Percentiles rank a stretch among this genome's conserved stretches.
These are phyloP conservation scores for Trilocha varians DNA, from an alignment of 2,888 invertebrate species.

Conservation along the genomic window DNA sequence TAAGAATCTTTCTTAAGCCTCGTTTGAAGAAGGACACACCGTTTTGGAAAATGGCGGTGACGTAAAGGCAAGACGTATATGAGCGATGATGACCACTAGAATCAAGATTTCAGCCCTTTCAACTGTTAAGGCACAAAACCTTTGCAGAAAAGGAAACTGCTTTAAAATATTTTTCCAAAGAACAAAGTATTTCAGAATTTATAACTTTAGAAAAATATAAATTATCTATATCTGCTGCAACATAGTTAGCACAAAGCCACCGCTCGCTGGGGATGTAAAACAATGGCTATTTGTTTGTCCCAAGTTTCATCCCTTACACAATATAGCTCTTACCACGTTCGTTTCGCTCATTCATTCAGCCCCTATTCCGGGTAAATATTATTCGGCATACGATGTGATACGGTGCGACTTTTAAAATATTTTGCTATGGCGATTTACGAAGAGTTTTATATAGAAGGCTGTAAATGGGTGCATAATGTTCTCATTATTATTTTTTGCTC, in stretches of 20 bases:
- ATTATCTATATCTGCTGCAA: background rate
- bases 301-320: constrained; percentile 53
- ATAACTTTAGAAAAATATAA: background rate
- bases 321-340: constrained; percentile 44
- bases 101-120: too few species aligned
- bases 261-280: constrained; percentile 33
- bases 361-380: constrained; percentile 26
- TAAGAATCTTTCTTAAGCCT: too few species aligned
- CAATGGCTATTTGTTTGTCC: constrained; percentile 48
- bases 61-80: too few species aligned
- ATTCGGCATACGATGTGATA: constrained; percentile 8
- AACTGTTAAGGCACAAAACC: too few species aligned
- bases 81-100: too few species aligned
- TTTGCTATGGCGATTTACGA: too few species aligned
- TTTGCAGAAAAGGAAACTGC: too few species aligned
- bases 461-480: too few species aligned
- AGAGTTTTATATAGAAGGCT: too few species aligned
- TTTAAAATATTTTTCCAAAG: background rate
- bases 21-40: too few species aligned
- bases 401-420: constrained; percentile 12
- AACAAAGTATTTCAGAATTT: background rate
- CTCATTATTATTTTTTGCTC: too few species aligned
- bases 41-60: too few species aligned
- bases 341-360: constrained; percentile 34
- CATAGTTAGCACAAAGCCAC: constrained; percentile 11